phyloP scores from a whole-genome alignment of 2,113 vertebrate genomes.

The Neolamprologus modestus region DNA sequence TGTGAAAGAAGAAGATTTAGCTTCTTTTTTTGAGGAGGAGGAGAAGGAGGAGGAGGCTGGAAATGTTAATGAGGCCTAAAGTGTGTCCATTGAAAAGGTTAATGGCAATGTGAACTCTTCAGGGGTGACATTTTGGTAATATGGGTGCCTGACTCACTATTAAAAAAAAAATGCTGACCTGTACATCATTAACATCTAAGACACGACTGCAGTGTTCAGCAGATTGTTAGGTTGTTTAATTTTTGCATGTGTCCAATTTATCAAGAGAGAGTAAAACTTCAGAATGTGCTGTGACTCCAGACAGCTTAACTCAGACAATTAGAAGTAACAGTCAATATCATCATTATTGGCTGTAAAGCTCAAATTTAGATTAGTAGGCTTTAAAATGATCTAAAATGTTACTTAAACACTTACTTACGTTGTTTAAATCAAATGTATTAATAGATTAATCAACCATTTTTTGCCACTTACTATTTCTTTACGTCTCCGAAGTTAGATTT shows the following conservation, averaged over 20 bases:
- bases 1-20: constrained; percentile 47
- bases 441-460: background rate
- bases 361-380: background rate
- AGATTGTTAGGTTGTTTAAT: background rate
- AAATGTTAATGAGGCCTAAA: constrained; percentile 65
- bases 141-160: background rate
- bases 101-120: constrained; percentile 39
- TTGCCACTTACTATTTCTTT: background rate
- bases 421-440: background rate
- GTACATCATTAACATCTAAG: background rate
- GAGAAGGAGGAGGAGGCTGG: background rate
- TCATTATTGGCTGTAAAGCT: background rate
- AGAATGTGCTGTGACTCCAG: background rate
- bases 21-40: background rate
- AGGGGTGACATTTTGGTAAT: constrained; percentile 42
- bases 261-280: background rate
- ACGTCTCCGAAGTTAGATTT: background rate
- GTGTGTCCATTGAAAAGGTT: constrained; percentile 58
- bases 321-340: background rate
- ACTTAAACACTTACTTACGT: background rate
- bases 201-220: background rate
- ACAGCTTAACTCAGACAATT: background rate
- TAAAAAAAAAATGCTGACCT: background rate
- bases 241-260: background rate
- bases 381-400: background rate